phyloP scores from a whole-genome alignment of 2,113 vertebrate species.

The Camelus bactrianus region DNA sequence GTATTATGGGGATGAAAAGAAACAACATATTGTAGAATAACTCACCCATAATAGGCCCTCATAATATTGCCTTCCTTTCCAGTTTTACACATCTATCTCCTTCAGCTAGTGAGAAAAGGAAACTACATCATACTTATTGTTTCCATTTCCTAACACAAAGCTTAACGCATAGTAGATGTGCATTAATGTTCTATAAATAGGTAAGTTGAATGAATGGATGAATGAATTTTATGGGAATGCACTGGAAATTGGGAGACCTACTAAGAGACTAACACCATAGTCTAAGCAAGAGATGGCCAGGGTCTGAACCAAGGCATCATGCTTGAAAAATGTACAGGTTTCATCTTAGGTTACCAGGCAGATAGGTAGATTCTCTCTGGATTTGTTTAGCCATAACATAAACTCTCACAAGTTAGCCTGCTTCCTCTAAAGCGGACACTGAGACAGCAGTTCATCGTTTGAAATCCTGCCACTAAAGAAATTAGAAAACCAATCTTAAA shows the following conservation, averaged over 20 bases:
- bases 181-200: conserved; percentile 53
- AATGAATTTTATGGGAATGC: background rate
- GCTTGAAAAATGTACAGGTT: conserved; percentile 17
- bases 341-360: background rate
- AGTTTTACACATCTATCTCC: background rate
- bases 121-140: background rate
- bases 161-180: background rate
- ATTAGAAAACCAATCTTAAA: conserved; percentile 73
- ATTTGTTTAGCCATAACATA: conserved; percentile 53
- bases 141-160: conserved; percentile 43
- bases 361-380: background rate
- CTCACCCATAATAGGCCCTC: background rate
- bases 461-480: conserved; percentile 73
- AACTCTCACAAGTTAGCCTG: conserved; percentile 34
- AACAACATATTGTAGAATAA: conserved; percentile 40
- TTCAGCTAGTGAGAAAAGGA: conserved; percentile 9
- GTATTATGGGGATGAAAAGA: conserved; percentile 47
- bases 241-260: background rate
- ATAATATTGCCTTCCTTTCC: background rate
- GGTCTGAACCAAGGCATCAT: conserved; percentile 21
- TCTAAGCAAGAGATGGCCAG: background rate
- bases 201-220: background rate
- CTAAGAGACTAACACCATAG: background rate
- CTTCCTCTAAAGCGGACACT: conserved; percentile 58
- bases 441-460: background rate